Base-by-base conservation (phyloP, 1,140 invertebrate species). In the Danaus melanippus region DNA sequence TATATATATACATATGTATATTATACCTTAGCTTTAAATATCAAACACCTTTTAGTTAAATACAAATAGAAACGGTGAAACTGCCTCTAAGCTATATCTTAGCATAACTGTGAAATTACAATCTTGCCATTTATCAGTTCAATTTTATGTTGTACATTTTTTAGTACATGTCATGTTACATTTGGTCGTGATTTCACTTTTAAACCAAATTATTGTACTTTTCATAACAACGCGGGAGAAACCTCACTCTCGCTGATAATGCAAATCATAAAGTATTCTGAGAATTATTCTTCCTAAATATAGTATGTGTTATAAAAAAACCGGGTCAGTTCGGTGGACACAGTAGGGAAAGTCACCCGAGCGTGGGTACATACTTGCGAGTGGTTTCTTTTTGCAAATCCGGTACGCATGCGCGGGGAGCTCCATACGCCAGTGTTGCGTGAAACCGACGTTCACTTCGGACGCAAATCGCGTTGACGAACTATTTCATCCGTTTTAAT, bases 401-500 rank as follows among this genome's bases (percentile, higher is more conserved):
- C 66, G 61, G 65, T 68, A 68, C 79, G 79, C 79, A 79, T 81
- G 80, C 74, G 83, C 80, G 74, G 56, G 64, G 69, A 69, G 70
- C 55, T 61, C 60, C 46, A 51, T 74, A 73, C 80, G 76, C 77
- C 83, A 84, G 80, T 84, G 69, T 75, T 81, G 74, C 69, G 77
- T 73, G 70, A 60, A 69, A 64, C 67, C 76, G 54, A 86, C 83
- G 83, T 79, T 81, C 80, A 81, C 80, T 84, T 77, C 83, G 83
- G 79, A 84, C 83, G 83, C 78, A 70, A 76, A 74, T 71, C 58
- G 79, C 68, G 71, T 69, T 46, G 15, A n/a, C 53, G 12, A 48
- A 46, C 45, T 15, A 52, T 56, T 53, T 65, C 56, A 55, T 58
- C 58, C 79, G 78, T 57, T 49, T 65, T 74, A 73, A 72, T 77